phyloP scores from a whole-genome alignment of 2,888 invertebrate species.

The Limulus polyphemus region DNA sequence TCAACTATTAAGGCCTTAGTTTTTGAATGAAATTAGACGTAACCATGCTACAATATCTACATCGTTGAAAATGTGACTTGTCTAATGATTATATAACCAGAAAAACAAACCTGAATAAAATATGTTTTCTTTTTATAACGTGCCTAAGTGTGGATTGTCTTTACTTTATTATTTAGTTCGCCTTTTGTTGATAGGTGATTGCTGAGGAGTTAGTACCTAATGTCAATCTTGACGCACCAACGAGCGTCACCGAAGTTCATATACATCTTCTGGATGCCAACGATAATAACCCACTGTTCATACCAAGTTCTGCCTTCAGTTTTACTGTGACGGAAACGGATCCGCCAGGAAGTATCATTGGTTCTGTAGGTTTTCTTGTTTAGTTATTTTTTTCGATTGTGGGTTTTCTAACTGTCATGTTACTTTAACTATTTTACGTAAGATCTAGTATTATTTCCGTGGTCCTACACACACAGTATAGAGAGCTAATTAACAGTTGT shows the following conservation, averaged over 20 bases:
- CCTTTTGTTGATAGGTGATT: conserved; percentile 42
- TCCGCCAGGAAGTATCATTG: conserved; percentile 56
- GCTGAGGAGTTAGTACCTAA: conserved; percentile 61
- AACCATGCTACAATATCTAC: too few relatives aligned
- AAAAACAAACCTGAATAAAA: too few relatives aligned
- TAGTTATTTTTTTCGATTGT: too few relatives aligned
- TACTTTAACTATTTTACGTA: too few relatives aligned
- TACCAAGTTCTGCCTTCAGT: conserved; percentile 69
- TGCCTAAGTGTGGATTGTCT: not conserved
- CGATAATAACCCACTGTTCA: conserved; percentile 77
- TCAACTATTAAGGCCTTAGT: too few relatives aligned
- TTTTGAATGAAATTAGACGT: too few relatives aligned
- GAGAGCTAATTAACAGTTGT: too few relatives aligned
- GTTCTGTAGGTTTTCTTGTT: conserved; percentile 41
- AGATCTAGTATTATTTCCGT: too few relatives aligned
- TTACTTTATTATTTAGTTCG: not conserved
- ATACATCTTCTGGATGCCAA: conserved; percentile 51
- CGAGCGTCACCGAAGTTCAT: conserved; percentile 54
- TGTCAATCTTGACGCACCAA: conserved; percentile 43
- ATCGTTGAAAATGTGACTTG: too few relatives aligned
- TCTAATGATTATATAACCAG: too few relatives aligned
- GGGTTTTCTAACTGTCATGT: too few relatives aligned
- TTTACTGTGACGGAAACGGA: conserved; percentile 57
- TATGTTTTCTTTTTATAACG: not conserved
- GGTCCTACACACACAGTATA: too few relatives aligned